These are phyloP conservation scores for Xerus rutilus DNA, from an alignment of 2,797 vertebrate genomes.

Conservation along the genomic window DNA sequence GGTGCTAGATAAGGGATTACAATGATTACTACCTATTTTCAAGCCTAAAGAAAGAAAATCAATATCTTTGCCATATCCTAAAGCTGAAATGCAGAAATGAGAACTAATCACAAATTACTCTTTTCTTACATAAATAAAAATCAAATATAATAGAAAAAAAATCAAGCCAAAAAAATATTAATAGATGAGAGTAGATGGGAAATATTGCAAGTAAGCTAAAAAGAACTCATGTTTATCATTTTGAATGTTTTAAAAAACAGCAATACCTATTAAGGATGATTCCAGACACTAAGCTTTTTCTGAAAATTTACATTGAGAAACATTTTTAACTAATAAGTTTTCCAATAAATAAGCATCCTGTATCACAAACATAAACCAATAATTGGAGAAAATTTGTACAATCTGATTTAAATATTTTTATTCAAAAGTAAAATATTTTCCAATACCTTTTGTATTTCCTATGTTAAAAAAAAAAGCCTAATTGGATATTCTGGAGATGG, in stretches of 20 bases:
- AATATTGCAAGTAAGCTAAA: neutral
- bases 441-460: slow-evolving; percentile 45
- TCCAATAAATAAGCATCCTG: slow-evolving; percentile 12
- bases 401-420: slow-evolving; percentile 64
- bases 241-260: slow-evolving; percentile 19
- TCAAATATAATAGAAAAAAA: neutral
- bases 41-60: slow-evolving; percentile 6
- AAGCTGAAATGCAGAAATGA: slow-evolving; percentile 1
- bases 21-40: neutral
- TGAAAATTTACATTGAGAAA: neutral
- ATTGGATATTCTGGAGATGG: slow-evolving; percentile 70
- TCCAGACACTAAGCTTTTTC: neutral
- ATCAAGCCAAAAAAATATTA: neutral
- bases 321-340: slow-evolving; percentile 10
- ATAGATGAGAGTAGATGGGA: neutral
- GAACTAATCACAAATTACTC: neutral
- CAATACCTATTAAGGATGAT: neutral
- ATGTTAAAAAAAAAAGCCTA: neutral
- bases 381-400: slow-evolving; percentile 52
- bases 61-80: neutral
- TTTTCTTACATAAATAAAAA: neutral
- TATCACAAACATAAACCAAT: slow-evolving; percentile 36
- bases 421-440: slow-evolving; percentile 51
- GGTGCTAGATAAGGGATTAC: neutral
- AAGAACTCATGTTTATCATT: neutral